These are phyloP conservation scores for Platanista minor DNA, from an alignment of 2,113 vertebrate species.

Conservation along the genomic window DNA sequence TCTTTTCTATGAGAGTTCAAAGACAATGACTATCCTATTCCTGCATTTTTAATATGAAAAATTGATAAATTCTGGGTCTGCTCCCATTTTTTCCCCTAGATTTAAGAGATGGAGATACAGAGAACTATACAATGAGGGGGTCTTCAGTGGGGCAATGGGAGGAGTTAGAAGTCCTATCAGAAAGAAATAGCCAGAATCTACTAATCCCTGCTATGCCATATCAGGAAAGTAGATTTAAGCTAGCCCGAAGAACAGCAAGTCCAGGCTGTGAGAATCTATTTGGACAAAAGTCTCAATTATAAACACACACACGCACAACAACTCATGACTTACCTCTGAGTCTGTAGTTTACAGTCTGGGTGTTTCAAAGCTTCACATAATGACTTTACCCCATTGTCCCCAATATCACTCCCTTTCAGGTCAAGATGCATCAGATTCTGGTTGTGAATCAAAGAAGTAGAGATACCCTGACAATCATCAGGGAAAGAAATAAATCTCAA, in stretches of 20 bases:
- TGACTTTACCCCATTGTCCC: not conserved
- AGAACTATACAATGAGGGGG: not conserved
- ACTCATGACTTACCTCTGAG: conserved; percentile 46
- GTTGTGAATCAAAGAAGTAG: conserved; percentile 25
- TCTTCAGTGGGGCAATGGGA: not conserved
- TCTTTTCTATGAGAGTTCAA: not conserved
- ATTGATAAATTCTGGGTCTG: not conserved
- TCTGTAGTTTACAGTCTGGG: conserved; percentile 50
- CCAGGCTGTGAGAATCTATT: not conserved
- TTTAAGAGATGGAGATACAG: not conserved
- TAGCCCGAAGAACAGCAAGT: not conserved
- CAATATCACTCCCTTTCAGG: conserved; percentile 34
- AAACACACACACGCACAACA: not conserved
- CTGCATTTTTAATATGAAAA: not conserved
- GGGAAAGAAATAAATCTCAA: conserved; percentile 41
- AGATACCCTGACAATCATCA: not conserved
- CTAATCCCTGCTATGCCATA: not conserved
- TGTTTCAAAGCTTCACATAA: conserved; percentile 48
- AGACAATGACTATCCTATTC: not conserved
- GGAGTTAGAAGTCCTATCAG: not conserved
- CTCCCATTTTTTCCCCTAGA: not conserved
- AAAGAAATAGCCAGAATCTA: not conserved
- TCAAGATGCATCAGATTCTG: conserved; percentile 57
- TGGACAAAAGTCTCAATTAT: not conserved
- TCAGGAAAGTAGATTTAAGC: not conserved